Evolutionary conservation across 2,797 vertebrate genomes (phyloP).

Genomic region (Babyrousa celebensis): DNA sequence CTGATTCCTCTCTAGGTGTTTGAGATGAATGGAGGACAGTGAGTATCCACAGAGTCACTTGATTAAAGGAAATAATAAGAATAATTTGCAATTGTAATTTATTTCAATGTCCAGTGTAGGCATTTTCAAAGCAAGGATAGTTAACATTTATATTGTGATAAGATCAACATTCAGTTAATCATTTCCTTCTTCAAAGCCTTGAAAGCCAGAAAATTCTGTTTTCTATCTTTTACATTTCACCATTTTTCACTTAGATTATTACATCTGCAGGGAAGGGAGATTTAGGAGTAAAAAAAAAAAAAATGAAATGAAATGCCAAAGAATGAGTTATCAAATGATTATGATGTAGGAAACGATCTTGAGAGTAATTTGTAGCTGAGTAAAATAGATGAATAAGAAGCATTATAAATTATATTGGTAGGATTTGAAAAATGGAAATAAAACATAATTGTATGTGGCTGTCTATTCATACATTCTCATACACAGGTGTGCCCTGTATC

Average conservation of each 20-base stretch:
- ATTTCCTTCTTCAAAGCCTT: slow-evolving; percentile 69
- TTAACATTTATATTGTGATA: slow-evolving; percentile 79
- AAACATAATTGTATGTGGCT: neutral
- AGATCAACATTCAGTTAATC: slow-evolving; percentile 77
- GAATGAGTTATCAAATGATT: slow-evolving; percentile 64
- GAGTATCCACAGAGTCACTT: slow-evolving; percentile 81
- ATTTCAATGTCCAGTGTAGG: slow-evolving; percentile 70
- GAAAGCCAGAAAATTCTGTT: slow-evolving; percentile 67
- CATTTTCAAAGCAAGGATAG: slow-evolving; percentile 79
- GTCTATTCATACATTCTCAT: neutral
- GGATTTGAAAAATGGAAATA: slow-evolving; percentile 3
- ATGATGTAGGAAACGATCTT: slow-evolving; percentile 21
- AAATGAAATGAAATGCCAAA: slow-evolving; percentile 23
- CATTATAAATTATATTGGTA: slow-evolving; percentile 27
- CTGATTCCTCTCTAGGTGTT: slow-evolving; percentile 70
- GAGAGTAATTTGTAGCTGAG: slow-evolving; percentile 28
- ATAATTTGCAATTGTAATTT: slow-evolving; percentile 68
- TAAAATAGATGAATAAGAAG: neutral
- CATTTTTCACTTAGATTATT: slow-evolving; percentile 63
- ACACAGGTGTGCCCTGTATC: accelerated
- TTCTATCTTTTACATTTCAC: slow-evolving; percentile 65
- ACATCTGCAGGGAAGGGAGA: slow-evolving; percentile 57
- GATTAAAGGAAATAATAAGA: slow-evolving; percentile 79
- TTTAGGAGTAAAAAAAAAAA: neutral
- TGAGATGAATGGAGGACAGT: slow-evolving; percentile 84